These are phyloP conservation scores for Microtus richardsoni DNA, from an alignment of 2,113 vertebrate genomes.

Conservation along the genomic window DNA sequence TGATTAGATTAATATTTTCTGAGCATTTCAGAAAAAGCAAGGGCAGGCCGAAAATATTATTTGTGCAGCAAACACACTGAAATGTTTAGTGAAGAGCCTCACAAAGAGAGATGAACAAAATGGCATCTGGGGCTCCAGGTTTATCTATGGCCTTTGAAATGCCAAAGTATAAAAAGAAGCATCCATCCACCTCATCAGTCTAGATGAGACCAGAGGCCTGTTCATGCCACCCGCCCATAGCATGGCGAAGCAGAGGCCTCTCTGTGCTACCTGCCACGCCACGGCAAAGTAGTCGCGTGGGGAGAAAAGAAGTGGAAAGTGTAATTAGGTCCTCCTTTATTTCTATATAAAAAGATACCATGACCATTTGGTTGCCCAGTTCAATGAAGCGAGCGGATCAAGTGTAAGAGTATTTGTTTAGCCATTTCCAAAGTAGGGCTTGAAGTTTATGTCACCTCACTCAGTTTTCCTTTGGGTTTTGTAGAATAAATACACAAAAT, in stretches of 20 bases:
- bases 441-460: not conserved
- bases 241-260: not conserved
- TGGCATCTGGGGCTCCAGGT: not conserved
- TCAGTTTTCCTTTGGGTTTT: not conserved
- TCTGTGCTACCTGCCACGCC: not conserved
- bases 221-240: not conserved
- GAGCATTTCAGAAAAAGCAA: constrained; percentile 51
- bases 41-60: constrained; percentile 9
- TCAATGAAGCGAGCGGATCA: not conserved
- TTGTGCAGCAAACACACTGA: not conserved
- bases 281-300: not conserved
- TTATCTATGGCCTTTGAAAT: not conserved
- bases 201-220: not conserved
- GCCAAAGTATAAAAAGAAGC: not conserved
- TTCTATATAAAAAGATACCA: not conserved
- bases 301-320: not conserved
- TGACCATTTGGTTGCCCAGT: not conserved
- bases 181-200: not conserved
- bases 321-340: not conserved
- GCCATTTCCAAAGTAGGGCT: constrained; percentile 15
- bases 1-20: constrained; percentile 36
- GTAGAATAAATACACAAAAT: not conserved
- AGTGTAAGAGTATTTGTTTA: not conserved
- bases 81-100: constrained; percentile 3
- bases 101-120: constrained; percentile 20